A percentile compares a stretch with the other conserved stretches of the same genome.
Conservation (phyloP, 2,888 invertebrate genomes). For the Hyposoter dolosus region DNA sequence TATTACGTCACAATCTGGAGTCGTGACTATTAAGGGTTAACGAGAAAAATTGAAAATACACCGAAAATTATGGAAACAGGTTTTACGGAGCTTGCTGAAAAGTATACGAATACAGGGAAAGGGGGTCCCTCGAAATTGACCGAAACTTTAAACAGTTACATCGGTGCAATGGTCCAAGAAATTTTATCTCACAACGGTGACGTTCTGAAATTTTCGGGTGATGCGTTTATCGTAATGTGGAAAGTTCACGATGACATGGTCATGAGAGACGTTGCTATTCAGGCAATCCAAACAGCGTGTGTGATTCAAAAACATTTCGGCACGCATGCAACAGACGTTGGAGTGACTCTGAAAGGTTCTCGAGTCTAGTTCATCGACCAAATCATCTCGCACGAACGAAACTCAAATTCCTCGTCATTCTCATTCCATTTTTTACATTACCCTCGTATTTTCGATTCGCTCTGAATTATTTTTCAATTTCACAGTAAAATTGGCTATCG, state of each 20-base stretch:
- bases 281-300: conserved; percentile 89
- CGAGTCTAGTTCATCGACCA: background rate
- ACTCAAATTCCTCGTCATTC: background rate
- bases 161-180: conserved; percentile 90
- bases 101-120: conserved; percentile 88
- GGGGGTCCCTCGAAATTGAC: conserved; percentile 90
- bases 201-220: conserved; percentile 89
- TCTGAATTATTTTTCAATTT: background rate
- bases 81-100: conserved; percentile 89
- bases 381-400: background rate
- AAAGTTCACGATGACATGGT: conserved; percentile 86
- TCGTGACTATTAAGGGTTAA: too few relatives aligned
- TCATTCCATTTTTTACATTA: background rate
- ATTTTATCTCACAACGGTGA: conserved; percentile 89
- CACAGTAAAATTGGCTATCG: conserved; percentile 88
- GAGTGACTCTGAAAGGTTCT: conserved; percentile 87
- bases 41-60: background rate
- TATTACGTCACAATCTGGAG: too few relatives aligned
- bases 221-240: conserved; percentile 90
- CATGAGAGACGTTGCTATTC: conserved; percentile 88
- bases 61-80: conserved; percentile 82
- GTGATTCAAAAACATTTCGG: conserved; percentile 89
- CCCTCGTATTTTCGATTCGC: conserved; percentile 14
- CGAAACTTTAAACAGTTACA: conserved; percentile 89
- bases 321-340: conserved; percentile 87